Evolutionary conservation across 2,888 invertebrate species (phyloP).

Genomic region (Ferrisia virgata): DNA sequence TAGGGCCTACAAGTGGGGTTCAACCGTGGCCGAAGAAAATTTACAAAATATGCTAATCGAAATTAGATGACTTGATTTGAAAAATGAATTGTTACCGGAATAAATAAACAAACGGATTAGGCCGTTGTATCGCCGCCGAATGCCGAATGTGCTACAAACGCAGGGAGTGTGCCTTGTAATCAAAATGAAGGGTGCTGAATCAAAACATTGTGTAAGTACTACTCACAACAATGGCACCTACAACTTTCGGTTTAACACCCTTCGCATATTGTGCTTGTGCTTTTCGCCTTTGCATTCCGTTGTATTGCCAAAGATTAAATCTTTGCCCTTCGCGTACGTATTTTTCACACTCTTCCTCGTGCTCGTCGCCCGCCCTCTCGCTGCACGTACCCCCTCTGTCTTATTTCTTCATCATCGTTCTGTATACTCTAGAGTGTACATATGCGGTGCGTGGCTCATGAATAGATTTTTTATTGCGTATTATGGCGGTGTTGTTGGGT

Average conservation of each 20-base stretch:
- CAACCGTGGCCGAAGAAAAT: neutral
- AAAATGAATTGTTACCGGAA: constrained; percentile 6
- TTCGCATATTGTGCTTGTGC: neutral
- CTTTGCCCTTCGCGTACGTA: neutral
- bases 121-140: neutral
- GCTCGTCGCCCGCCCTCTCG: neutral
- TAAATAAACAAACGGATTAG: constrained; percentile 14
- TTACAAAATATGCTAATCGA: neutral
- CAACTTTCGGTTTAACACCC: constrained; percentile 28
- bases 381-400: neutral
- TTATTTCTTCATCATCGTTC: no score
- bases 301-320: neutral
- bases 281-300: neutral
- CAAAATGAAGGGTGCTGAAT: constrained; percentile 12
- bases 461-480: constrained; percentile 13
- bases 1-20: no score
- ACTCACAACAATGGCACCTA: constrained; percentile 12
- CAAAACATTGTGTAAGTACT: constrained; percentile 24
- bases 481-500: neutral
- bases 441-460: neutral
- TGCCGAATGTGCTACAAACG: neutral
- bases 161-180: neutral
- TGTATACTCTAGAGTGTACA: neutral
- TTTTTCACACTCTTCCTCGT: neutral
- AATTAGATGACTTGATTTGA: constrained; percentile 6